Evolutionary conservation across 1,140 invertebrate genomes (phyloP).

Genomic region (Pogonognathellus flavescens): DNA sequence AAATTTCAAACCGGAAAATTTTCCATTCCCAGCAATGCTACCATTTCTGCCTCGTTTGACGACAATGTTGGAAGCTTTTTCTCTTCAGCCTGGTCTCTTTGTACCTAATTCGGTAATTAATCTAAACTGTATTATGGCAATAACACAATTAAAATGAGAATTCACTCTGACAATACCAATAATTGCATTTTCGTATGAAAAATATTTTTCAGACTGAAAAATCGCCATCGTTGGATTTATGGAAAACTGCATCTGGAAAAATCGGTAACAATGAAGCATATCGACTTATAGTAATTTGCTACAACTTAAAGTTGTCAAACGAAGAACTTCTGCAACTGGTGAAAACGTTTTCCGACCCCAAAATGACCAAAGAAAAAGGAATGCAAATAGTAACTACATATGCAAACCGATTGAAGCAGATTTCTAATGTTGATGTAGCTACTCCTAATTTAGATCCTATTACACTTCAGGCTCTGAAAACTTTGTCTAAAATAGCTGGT

Average conservation of each 20-base stretch:
- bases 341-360: neutral
- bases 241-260: neutral
- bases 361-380: conserved; percentile 8
- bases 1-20: neutral
- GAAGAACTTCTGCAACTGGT: conserved; percentile 6
- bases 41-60: neutral
- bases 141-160: no score
- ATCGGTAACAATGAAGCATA: neutral
- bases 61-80: neutral
- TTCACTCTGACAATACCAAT: no score
- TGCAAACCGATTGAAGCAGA: neutral
- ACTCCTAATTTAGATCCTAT: conserved; percentile 8
- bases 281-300: conserved; percentile 1
- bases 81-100: neutral
- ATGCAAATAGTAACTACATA: neutral
- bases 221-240: neutral
- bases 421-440: neutral
- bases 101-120: neutral
- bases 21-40: neutral
- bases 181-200: no score
- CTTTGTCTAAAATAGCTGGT: conserved; percentile 7
- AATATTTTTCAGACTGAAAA: neutral
- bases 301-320: neutral
- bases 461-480: conserved; percentile 2
- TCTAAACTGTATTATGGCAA: neutral